Evolutionary conservation across 2,888 invertebrate species (phyloP), one percentile per base, ranked within the genome.

Genomic region (Drosophila rellima): DNA sequence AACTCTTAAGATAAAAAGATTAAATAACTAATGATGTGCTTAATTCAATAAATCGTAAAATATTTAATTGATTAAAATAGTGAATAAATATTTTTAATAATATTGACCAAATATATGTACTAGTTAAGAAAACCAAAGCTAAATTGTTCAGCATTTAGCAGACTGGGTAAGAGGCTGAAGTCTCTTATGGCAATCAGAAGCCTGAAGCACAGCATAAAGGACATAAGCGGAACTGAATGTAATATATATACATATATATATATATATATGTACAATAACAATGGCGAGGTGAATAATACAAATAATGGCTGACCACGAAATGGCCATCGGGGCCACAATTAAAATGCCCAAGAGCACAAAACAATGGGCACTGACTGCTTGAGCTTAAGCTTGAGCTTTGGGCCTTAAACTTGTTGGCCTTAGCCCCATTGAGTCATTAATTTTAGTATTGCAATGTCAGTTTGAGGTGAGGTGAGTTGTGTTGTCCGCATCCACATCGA

Each of bases 371-470:
- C 56, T 70, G 18, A 45, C 47, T 54, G 31, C 65, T 50, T 50
- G 29, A 60, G 74, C 56, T 65, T 51, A 67, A 55, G 57, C 44
- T 18, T 52, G 29, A 60, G 67, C 56, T 48, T n/a, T 61, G 47
- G 44, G 37, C 47, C 20, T 5, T 33, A 31, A 44, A 7, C 37
- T 26, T 31, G 59, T 23, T 57, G 61, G 44, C 51, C 73, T 59
- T 57, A 57, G 81, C 65, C 72, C 60, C 69, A 79, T 81, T 79
- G 81, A 79, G 87, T 79, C 82, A 82, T 82, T 86, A 86, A 82
- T 84, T 84, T 84, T 54, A 61, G 65, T 61, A 70, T 75, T 63
- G 74, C 76, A 76, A 45, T 76, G 73, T 52, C 73, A 44, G 60
- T 54, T 45, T 64, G 48, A 39, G 61, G 65, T 64, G 45, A 62